phyloP scores from a whole-genome alignment of 2,113 vertebrate species.

The Anarrhichthys ocellatus region DNA sequence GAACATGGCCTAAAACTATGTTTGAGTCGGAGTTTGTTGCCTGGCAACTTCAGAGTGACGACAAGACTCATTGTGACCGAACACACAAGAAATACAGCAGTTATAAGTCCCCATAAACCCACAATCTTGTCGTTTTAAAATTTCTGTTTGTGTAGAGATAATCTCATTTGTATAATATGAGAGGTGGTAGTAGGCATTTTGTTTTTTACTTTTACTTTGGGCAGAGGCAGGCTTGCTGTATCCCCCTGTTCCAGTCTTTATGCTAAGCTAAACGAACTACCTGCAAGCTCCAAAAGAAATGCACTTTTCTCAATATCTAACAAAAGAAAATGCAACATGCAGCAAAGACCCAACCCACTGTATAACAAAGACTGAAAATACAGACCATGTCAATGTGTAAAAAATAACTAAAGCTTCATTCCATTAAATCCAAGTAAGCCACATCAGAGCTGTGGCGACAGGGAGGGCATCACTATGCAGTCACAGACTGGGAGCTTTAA shows the following conservation, averaged over 20 bases:
- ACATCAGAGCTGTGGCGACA: slow-evolving; percentile 13
- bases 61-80: not conserved
- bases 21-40: not conserved
- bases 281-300: not conserved
- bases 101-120: not conserved
- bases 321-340: too few relatives aligned
- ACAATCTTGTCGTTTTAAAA: not conserved
- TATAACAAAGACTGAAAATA: not conserved
- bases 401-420: not conserved
- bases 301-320: not conserved
- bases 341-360: not conserved
- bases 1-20: not conserved
- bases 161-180: not conserved
- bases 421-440: slow-evolving; percentile 17
- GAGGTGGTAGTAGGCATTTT: not conserved
- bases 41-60: not conserved
- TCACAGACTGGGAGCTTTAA: slow-evolving; percentile 31
- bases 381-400: not conserved
- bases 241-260: not conserved
- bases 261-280: too few relatives aligned
- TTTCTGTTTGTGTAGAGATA: not conserved
- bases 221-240: too few relatives aligned
- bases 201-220: not conserved
- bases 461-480: slow-evolving; percentile 11
- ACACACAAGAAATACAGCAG: not conserved